phyloP scores from a whole-genome alignment of 2,888 invertebrate species.

The Ceramica pisi region DNA sequence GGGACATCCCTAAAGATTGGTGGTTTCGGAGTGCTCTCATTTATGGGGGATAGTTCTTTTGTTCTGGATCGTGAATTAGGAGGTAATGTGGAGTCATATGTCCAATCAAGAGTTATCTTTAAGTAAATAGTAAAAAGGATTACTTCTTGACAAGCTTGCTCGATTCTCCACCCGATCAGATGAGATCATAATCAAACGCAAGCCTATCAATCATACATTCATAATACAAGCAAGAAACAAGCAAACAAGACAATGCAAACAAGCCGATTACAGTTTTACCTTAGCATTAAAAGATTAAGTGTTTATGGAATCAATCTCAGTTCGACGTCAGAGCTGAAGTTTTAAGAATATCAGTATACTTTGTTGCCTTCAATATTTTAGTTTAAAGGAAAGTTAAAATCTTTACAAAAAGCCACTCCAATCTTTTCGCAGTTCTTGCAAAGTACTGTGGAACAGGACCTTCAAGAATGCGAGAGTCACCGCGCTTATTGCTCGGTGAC shows the following conservation, averaged over 20 bases:
- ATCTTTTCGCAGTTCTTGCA: conserved; percentile 59
- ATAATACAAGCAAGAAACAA: not conserved
- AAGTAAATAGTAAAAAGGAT: no score
- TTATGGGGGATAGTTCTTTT: conserved; percentile 31
- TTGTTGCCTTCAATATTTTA: not conserved
- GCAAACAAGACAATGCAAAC: not conserved
- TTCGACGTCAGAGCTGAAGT: not conserved
- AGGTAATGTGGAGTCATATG: conserved; percentile 7
- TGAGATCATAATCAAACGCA: no score
- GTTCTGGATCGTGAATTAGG: conserved; percentile 32
- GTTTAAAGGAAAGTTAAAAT: conserved; percentile 53
- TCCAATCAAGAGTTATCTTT: no score
- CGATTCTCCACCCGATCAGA: no score
- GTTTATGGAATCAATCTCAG: not conserved
- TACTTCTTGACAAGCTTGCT: no score
- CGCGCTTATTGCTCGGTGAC: conserved; percentile 84
- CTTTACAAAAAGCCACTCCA: conserved; percentile 54
- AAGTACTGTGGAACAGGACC: conserved; percentile 60
- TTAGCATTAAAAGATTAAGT: not conserved
- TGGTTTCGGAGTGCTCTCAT: conserved; percentile 50
- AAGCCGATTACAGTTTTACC: not conserved
- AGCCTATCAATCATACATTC: no score
- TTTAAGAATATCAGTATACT: not conserved
- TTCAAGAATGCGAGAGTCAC: conserved; percentile 85
- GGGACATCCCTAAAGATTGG: conserved; percentile 58